phyloP scores from a whole-genome alignment of 2,113 vertebrate species.

The Corythornis cristatus region DNA sequence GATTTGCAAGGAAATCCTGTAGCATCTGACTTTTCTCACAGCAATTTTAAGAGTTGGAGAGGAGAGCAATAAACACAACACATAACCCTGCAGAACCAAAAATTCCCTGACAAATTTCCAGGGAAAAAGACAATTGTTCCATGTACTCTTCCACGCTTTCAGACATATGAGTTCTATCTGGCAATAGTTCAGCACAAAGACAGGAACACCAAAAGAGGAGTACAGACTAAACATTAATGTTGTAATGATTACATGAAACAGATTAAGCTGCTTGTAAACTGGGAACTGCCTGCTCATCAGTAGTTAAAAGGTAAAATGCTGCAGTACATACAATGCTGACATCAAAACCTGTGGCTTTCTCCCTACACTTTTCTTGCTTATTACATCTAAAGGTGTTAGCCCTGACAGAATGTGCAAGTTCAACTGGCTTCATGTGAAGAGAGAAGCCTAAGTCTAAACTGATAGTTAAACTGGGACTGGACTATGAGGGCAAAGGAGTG shows the following conservation, averaged over 20 bases:
- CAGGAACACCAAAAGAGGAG: not conserved
- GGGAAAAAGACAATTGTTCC: slow-evolving; percentile 8
- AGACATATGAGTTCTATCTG: not conserved
- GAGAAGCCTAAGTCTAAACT: not conserved
- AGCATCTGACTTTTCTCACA: slow-evolving; percentile 17
- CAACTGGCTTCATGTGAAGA: not conserved
- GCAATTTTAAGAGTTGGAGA: not conserved
- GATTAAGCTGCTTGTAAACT: slow-evolving; percentile 1
- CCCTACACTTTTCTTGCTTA: not conserved
- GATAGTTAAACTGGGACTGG: not conserved
- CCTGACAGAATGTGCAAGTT: not conserved
- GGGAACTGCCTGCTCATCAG: not conserved
- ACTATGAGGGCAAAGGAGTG: not conserved
- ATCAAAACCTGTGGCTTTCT: not conserved
- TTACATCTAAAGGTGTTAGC: not conserved
- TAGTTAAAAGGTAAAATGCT: not conserved
- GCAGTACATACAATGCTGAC: not conserved
- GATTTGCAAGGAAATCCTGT: not conserved
- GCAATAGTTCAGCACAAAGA: slow-evolving; percentile 9
- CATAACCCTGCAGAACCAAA: not conserved
- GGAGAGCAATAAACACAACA: not conserved
- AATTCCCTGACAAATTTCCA: not conserved
- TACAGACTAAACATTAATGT: not conserved
- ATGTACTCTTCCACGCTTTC: slow-evolving; percentile 25
- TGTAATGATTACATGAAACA: not conserved